These are phyloP conservation scores for Chloebia gouldiae DNA, from an alignment of 2,113 vertebrate species.

Conservation along the genomic window DNA sequence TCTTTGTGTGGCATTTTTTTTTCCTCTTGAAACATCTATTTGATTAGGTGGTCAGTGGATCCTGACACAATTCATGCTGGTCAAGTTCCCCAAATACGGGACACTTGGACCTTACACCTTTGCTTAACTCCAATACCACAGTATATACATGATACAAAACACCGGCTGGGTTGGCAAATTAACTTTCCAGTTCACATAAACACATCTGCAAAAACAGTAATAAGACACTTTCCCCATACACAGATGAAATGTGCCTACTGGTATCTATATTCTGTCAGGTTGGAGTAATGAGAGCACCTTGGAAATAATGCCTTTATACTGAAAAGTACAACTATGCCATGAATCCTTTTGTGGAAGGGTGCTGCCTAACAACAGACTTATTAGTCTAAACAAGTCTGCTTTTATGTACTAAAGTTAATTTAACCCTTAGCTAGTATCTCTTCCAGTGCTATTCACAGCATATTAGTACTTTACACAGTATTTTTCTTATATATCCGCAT, in stretches of 20 bases:
- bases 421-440: neutral
- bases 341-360: neutral
- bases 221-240: neutral
- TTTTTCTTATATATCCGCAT: neutral
- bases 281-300: neutral
- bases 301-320: neutral
- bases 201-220: neutral
- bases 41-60: neutral
- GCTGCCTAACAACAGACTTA: neutral
- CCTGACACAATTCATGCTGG: neutral
- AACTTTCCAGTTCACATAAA: neutral
- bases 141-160: neutral
- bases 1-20: neutral
- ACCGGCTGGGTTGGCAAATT: neutral
- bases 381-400: neutral
- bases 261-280: neutral
- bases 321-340: neutral
- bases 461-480: neutral
- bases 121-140: neutral
- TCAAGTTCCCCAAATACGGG: neutral
- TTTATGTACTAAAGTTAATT: neutral
- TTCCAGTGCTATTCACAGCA: neutral
- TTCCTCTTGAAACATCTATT: neutral
- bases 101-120: fast-evolving
- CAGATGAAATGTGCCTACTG: neutral